Evolutionary conservation across 2,797 vertebrate species (phyloP).

Genomic region (Sebastiscus tertius): DNA sequence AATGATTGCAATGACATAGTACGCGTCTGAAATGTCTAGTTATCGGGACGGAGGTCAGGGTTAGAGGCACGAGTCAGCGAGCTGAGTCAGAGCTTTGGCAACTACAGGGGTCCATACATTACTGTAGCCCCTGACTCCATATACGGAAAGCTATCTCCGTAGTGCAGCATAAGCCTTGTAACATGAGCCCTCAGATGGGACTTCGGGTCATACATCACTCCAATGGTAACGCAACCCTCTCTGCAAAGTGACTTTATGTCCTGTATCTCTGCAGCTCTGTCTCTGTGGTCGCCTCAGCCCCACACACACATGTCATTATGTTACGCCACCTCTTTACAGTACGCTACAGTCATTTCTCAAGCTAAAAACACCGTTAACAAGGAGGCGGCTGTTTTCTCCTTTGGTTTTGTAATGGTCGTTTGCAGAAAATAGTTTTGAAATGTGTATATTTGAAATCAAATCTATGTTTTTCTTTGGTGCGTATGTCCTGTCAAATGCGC

Average conservation of each 20-base stretch:
- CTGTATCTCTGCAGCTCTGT: slow-evolving; percentile 68
- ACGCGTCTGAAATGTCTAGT: slow-evolving; percentile 61
- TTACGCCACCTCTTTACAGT: slow-evolving; percentile 64
- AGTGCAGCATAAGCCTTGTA: slow-evolving; percentile 80
- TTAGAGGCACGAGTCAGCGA: slow-evolving; percentile 58
- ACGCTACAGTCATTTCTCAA: slow-evolving; percentile 54
- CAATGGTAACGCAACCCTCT: slow-evolving; percentile 73
- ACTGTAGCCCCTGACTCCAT: slow-evolving; percentile 76
- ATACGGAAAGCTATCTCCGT: slow-evolving; percentile 75
- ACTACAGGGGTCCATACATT: slow-evolving; percentile 77
- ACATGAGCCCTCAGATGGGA: slow-evolving; percentile 80
- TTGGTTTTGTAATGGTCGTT: slow-evolving; percentile 31
- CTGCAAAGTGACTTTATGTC: slow-evolving; percentile 78
- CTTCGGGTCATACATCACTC: slow-evolving; percentile 80
- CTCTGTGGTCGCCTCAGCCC: slow-evolving; percentile 65
- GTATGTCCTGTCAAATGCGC: slow-evolving; percentile 20
- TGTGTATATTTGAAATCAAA: slow-evolving; percentile 5
- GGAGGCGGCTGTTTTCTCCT: neutral
- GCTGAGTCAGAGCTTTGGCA: slow-evolving; percentile 81
- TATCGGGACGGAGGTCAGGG: slow-evolving; percentile 73
- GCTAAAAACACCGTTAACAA: slow-evolving; percentile 43
- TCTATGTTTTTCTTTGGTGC: slow-evolving; percentile 1
- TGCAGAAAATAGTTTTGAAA: slow-evolving; percentile 29
- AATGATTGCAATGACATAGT: slow-evolving; percentile 58
- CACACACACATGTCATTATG: slow-evolving; percentile 73